Evolutionary conservation across 2,797 vertebrate species (phyloP).

Genomic region (Ambastaia sidthimunki): DNA sequence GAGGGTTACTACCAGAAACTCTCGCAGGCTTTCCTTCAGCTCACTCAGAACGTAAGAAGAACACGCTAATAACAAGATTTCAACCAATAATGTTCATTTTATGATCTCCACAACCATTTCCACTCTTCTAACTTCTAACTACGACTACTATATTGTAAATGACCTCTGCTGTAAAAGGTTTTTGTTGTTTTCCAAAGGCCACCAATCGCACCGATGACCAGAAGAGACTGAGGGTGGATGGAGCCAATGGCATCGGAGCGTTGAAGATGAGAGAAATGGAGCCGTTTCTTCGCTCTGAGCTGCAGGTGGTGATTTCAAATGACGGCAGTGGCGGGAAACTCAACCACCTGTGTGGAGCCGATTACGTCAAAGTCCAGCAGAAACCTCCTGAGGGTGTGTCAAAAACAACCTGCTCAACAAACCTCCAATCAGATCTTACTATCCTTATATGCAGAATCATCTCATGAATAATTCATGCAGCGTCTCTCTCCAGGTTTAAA

Average conservation of each 20-base stretch:
- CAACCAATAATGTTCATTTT: neutral
- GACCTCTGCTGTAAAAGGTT: neutral
- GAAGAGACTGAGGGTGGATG: slow-evolving; percentile 86
- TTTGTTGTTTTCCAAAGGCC: slow-evolving; percentile 63
- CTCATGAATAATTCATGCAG: neutral
- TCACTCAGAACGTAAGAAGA: slow-evolving; percentile 83
- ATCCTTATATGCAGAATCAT: neutral
- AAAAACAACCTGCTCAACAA: neutral
- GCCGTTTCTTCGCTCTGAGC: slow-evolving; percentile 75
- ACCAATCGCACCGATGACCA: slow-evolving; percentile 77
- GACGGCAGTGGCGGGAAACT: slow-evolving; percentile 87
- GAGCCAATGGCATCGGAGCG: slow-evolving; percentile 94
- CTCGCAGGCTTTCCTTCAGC: slow-evolving; percentile 85
- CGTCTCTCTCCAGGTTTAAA: slow-evolving; percentile 77
- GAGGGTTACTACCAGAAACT: slow-evolving; percentile 93
- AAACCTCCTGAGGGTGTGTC: slow-evolving; percentile 84
- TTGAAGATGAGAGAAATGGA: slow-evolving; percentile 89
- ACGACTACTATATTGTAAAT: neutral
- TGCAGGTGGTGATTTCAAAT: slow-evolving; percentile 84
- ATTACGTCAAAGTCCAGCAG: slow-evolving; percentile 95
- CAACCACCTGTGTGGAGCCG: slow-evolving; percentile 93
- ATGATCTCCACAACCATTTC: neutral
- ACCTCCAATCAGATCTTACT: neutral
- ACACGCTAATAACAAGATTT: too few species aligned
- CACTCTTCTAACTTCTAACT: neutral